Evolutionary conservation across 2,888 invertebrate species (phyloP).

Genomic region (Chesias legatella): DNA sequence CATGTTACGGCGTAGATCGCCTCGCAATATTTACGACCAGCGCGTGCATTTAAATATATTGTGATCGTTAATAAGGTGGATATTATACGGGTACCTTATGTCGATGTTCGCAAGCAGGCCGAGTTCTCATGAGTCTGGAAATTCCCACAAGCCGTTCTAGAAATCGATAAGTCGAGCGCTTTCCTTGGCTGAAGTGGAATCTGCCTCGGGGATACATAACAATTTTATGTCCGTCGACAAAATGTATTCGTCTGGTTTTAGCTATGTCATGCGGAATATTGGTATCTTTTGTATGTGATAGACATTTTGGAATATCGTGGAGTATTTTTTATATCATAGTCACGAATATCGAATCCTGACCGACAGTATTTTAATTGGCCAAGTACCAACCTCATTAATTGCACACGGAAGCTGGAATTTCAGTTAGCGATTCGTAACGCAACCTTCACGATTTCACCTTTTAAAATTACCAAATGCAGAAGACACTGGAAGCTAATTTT

Average conservation of each 20-base stretch:
- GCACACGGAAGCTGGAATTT: conserved; percentile 7
- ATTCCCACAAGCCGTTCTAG: conserved; percentile 4
- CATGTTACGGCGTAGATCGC: background rate
- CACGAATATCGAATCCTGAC: conserved; percentile 1
- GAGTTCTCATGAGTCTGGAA: conserved; percentile 6
- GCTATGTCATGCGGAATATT: conserved; percentile 3
- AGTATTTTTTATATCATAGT: background rate
- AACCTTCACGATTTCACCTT: conserved; percentile 21
- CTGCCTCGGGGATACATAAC: conserved; percentile 8
- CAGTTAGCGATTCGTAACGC: conserved; percentile 1
- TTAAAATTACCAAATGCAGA: conserved; percentile 15
- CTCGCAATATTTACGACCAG: too few relatives aligned
- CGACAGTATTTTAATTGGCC: background rate
- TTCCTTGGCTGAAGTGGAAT: conserved; percentile 6
- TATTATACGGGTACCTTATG: too few relatives aligned
- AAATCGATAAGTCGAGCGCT: conserved; percentile 22
- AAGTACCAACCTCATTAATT: background rate
- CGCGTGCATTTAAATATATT: too few relatives aligned
- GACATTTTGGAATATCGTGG: too few relatives aligned
- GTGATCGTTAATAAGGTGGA: too few relatives aligned
- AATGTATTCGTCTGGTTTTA: conserved; percentile 6
- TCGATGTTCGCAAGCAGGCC: conserved; percentile 17
- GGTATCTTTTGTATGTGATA: too few relatives aligned
- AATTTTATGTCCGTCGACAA: background rate
- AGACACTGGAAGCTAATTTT: conserved; percentile 5